Percentiles rank a stretch among this genome's conserved stretches.
phyloP scores from a whole-genome alignment of 2,797 vertebrate species.

The Sphenodon punctatus region DNA sequence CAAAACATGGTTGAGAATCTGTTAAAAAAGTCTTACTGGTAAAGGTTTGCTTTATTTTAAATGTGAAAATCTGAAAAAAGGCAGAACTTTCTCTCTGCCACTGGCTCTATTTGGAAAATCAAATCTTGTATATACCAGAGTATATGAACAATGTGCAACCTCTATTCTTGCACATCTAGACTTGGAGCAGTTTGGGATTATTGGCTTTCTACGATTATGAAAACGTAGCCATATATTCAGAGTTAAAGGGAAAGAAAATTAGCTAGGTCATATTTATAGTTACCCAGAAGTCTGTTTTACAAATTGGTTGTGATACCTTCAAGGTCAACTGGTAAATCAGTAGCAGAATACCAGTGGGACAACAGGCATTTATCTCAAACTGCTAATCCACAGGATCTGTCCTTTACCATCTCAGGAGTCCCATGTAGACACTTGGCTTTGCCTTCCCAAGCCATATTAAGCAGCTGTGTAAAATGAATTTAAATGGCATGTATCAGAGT shows the following conservation, averaged over 20 bases:
- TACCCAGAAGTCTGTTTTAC: conserved; percentile 21
- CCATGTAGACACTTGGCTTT: conserved; percentile 44
- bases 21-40: neutral
- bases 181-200: neutral
- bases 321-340: conserved; percentile 41
- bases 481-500: conserved; percentile 67
- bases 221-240: neutral
- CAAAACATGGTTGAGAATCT: neutral
- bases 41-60: neutral
- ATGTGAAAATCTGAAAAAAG: neutral
- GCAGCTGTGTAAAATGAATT: conserved; percentile 72
- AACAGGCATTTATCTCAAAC: conserved; percentile 34
- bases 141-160: neutral
- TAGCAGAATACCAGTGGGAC: neutral
- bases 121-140: neutral
- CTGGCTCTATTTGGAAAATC: neutral
- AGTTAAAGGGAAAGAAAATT: conserved; percentile 7
- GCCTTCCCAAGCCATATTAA: conserved; percentile 66
- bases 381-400: conserved; percentile 45
- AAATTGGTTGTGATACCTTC: conserved; percentile 14
- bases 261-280: neutral
- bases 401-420: conserved; percentile 47
- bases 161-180: neutral
- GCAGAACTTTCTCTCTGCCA: neutral
- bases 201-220: neutral